These are phyloP conservation scores for Bibio marci DNA, from an alignment of 2,888 invertebrate species.

Conservation along the genomic window DNA sequence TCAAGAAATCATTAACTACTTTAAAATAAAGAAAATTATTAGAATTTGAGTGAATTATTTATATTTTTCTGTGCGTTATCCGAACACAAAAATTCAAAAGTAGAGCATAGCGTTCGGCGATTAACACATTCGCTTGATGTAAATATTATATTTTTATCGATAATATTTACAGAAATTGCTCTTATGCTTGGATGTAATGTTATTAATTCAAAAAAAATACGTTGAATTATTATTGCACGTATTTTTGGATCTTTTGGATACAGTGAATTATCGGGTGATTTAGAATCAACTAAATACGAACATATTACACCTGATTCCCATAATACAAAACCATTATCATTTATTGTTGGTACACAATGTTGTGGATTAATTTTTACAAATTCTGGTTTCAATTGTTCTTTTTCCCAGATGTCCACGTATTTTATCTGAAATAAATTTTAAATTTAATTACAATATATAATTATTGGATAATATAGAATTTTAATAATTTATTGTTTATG, in stretches of 20 bases:
- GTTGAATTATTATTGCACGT: slow-evolving; percentile 41
- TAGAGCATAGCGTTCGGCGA: too few species aligned
- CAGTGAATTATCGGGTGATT: slow-evolving; percentile 31
- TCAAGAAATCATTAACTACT: too few species aligned
- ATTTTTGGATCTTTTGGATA: slow-evolving; percentile 41
- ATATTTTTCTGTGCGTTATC: too few species aligned
- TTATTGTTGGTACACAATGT: slow-evolving; percentile 48
- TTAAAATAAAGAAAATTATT: too few species aligned
- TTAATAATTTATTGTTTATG: too few species aligned
- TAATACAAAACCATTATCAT: slow-evolving; percentile 44
- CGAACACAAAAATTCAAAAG: too few species aligned
- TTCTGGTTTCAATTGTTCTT: slow-evolving; percentile 38
- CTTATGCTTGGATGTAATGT: slow-evolving; percentile 42
- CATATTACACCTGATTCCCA: slow-evolving; percentile 54
- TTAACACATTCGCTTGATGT: background rate
- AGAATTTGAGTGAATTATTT: too few species aligned
- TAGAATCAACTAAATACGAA: slow-evolving; percentile 41
- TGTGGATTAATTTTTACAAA: slow-evolving; percentile 46
- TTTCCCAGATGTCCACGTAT: slow-evolving; percentile 29
- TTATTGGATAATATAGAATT: too few species aligned
- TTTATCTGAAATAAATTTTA: slow-evolving; percentile 11
- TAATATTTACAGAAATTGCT: slow-evolving; percentile 35
- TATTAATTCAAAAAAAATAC: slow-evolving; percentile 44
- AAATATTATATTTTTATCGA: too few species aligned
- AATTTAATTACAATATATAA: too few species aligned